Conservation (phyloP, 2,113 vertebrate genomes). For the Leptobrachium leishanense region DNA sequence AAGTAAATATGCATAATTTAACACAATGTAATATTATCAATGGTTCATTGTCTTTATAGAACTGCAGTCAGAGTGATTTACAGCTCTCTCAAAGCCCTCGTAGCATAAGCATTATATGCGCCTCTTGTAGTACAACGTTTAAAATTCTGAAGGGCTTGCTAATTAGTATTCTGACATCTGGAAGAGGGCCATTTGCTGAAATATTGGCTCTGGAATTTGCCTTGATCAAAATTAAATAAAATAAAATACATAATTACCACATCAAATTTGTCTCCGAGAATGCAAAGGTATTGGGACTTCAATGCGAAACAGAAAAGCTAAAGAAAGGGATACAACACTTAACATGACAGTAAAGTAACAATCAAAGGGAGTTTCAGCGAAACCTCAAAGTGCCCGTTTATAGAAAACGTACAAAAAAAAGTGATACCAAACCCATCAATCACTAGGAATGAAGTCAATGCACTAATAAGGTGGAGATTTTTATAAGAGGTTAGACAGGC, state of each 20-base stretch:
- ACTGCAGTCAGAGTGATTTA: too few relatives aligned
- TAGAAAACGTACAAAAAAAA: neutral
- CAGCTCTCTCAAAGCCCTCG: too few relatives aligned
- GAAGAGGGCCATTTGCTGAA: neutral
- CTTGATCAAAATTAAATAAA: slow-evolving; percentile 8
- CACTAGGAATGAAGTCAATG: neutral
- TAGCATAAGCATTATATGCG: too few relatives aligned
- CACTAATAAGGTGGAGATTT: neutral
- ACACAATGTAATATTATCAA: too few relatives aligned
- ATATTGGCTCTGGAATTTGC: neutral
- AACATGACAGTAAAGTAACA: neutral
- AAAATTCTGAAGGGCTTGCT: neutral
- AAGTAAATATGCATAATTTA: too few relatives aligned
- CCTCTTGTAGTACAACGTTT: neutral
- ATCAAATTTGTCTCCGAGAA: neutral
- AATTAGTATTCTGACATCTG: slow-evolving; percentile 1
- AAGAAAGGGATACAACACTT: too few relatives aligned
- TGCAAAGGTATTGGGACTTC: neutral
- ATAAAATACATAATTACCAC: neutral
- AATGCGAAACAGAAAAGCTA: too few relatives aligned
- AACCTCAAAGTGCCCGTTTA: neutral
- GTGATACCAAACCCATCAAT: neutral
- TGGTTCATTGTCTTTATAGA: too few relatives aligned
- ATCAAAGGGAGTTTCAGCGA: neutral
- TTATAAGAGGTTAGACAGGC: neutral